Base-by-base conservation (phyloP, 2,888 invertebrate genomes). In the Diarsia rubi region DNA sequence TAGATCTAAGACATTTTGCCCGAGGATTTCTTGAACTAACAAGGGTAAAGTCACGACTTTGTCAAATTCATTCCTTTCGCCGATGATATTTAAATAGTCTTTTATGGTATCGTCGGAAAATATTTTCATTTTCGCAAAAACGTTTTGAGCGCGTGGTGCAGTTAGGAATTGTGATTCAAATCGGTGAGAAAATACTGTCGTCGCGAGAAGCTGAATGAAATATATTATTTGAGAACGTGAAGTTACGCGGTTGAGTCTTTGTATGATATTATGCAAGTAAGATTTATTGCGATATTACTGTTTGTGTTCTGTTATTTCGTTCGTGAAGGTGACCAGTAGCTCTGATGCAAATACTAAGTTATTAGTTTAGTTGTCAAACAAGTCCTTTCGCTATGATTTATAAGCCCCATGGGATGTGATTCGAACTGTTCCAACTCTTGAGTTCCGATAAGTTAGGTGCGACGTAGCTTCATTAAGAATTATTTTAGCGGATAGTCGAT, bases 1-100 rank as follows among this genome's bases (percentile, higher is more conserved):
- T 2, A 94, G 92, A 67, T 94, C 88, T 9, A 95, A 84, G 45
- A 95, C 87, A 79, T 95, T 94, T 57, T 92, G 92, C 0, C 94
- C 94, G 21, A 92, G 90, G 21, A 93, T 74, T 63, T 88, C 86
- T 70, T 94, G 94, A 9, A 88, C 78, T 31, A 92, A 79, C 47
- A 95, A 83, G 21, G 90, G 88, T 0, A 87, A 59, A 14, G 75
- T 71, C 62, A 91, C 85, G 49, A 90, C 90, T 66, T 91, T 84
- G 78, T 95, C 94, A 12, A 94, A 75, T 77, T 91, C 91, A 47
- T 88, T 93, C 74, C 84, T 85, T 63, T 82, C 78, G 0, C 93
- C 94, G 0, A 92, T 87, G n/a, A 94, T 94, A 75, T 84, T 87
- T 16, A 89, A 88, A 83, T 86, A 88, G 52, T 89, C 88, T 77